Conservation (phyloP, 2,888 invertebrate genomes). For the Gari tellinella region DNA sequence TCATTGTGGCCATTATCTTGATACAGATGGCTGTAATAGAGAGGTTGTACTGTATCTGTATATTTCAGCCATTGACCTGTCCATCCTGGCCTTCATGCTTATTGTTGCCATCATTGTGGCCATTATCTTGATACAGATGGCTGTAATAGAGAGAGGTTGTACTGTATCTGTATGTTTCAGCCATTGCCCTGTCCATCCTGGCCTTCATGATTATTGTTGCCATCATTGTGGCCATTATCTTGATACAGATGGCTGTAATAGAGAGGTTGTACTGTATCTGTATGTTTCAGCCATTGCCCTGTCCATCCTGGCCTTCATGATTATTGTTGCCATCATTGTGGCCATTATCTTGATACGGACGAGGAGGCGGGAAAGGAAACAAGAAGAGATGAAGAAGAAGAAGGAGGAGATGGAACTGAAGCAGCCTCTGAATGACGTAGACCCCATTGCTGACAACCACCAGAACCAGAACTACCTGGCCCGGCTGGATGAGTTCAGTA, state of each 20-base stretch:
- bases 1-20: too few relatives aligned
- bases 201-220: too few relatives aligned
- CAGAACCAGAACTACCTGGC: slow-evolving; percentile 72
- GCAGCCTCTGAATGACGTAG: slow-evolving; percentile 66
- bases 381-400: slow-evolving; percentile 66
- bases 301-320: slow-evolving; percentile 65
- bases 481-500: slow-evolving; percentile 79
- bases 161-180: too few relatives aligned
- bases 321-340: slow-evolving; percentile 71
- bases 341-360: slow-evolving; percentile 69
- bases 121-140: too few relatives aligned
- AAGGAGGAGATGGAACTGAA: slow-evolving; percentile 68
- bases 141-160: too few relatives aligned
- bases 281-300: slow-evolving; percentile 70
- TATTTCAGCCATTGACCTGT: too few relatives aligned
- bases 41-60: too few relatives aligned
- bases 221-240: background rate
- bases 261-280: too few relatives aligned
- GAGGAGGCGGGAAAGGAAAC: slow-evolving; percentile 51
- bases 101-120: too few relatives aligned
- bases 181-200: too few relatives aligned
- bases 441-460: slow-evolving; percentile 43
- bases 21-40: too few relatives aligned
- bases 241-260: background rate
- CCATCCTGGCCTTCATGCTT: too few relatives aligned